phyloP scores from a whole-genome alignment of 2,888 invertebrate species.

The Eilema sororculum region DNA sequence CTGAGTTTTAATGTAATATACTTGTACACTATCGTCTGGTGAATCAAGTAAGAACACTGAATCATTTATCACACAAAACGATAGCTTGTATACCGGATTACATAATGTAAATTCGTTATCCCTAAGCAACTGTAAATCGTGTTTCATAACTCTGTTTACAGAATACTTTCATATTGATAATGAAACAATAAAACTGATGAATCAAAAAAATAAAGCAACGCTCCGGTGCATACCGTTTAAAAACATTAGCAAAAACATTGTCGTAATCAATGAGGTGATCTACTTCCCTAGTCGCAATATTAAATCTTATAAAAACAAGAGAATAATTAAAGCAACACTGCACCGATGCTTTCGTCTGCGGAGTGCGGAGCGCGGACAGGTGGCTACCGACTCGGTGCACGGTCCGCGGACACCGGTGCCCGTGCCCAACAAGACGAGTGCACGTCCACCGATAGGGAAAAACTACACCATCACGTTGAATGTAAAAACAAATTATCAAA shows the following conservation, averaged over 20 bases:
- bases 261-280: slow-evolving; percentile 83
- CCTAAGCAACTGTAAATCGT: slow-evolving; percentile 20
- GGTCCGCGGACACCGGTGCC: slow-evolving; percentile 17
- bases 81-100: slow-evolving; percentile 29
- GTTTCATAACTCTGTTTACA: slow-evolving; percentile 63
- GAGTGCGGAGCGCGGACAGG: slow-evolving; percentile 64
- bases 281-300: slow-evolving; percentile 82
- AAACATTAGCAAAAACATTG: slow-evolving; percentile 80
- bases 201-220: slow-evolving; percentile 69
- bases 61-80: slow-evolving; percentile 24
- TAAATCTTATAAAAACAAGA: slow-evolving; percentile 78
- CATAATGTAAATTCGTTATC: slow-evolving; percentile 22
- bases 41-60: slow-evolving; percentile 26
- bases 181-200: slow-evolving; percentile 63
- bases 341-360: slow-evolving; percentile 73
- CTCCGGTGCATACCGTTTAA: slow-evolving; percentile 70
- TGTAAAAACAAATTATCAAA: slow-evolving; percentile 84
- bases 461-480: slow-evolving; percentile 74
- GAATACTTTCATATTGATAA: slow-evolving; percentile 67
- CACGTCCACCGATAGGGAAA: slow-evolving; percentile 64
- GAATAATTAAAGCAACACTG: slow-evolving; percentile 81
- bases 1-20: slow-evolving; percentile 54
- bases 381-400: slow-evolving; percentile 54
- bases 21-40: slow-evolving; percentile 31
- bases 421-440: slow-evolving; percentile 66